Conservation (phyloP, 2,888 invertebrate genomes). For the Apamea monoglypha region DNA sequence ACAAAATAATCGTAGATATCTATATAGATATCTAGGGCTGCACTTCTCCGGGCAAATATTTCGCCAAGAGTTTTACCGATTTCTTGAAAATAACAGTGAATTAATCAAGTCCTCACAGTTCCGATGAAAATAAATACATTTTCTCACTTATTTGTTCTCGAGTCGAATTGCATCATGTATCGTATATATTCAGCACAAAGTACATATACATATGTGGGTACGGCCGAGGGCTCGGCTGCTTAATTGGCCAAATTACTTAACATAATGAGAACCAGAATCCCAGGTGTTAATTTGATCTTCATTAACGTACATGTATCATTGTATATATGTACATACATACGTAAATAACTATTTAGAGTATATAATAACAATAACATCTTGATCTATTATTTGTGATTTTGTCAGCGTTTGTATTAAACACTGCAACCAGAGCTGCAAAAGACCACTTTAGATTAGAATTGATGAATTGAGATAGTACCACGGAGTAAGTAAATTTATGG, state of each 20-base stretch:
- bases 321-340: neutral
- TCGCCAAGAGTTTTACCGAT: neutral
- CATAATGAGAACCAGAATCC: slow-evolving; percentile 40
- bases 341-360: neutral
- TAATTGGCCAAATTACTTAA: slow-evolving; percentile 52
- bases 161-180: neutral
- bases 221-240: neutral
- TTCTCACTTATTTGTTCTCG: neutral
- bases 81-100: neutral
- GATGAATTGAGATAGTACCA: neutral
- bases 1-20: neutral
- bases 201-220: neutral
- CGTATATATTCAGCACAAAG: neutral
- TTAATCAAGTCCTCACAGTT: neutral
- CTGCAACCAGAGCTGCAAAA: neutral
- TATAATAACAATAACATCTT: neutral
- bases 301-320: slow-evolving; percentile 18
- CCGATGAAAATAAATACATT: neutral
- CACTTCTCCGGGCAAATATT: no score
- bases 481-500: neutral
- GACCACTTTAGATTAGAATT: slow-evolving; percentile 4
- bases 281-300: slow-evolving; percentile 44
- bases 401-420: neutral
- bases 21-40: no score
- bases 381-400: neutral